Conservation (phyloP, 2,113 vertebrate species). For the Tupaia tana region DNA sequence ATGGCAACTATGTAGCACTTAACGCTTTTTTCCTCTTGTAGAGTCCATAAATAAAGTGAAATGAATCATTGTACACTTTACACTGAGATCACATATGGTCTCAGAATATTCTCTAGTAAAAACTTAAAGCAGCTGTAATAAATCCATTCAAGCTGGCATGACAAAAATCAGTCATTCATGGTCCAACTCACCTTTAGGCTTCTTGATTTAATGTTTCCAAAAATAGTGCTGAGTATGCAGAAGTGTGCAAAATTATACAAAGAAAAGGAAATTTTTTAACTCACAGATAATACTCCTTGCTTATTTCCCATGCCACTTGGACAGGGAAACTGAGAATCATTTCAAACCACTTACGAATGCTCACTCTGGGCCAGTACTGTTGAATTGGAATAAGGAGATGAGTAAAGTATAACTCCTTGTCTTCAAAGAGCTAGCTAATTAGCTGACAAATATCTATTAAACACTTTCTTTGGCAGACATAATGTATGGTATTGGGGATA, state of each 20-base stretch:
- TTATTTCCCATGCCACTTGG: constrained; percentile 7
- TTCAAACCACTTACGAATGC: neutral
- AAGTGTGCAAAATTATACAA: neutral
- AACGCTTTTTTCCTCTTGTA: neutral
- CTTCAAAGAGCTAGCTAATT: neutral
- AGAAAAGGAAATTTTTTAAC: constrained; percentile 10
- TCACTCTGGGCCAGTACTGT: neutral
- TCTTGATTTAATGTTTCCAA: neutral
- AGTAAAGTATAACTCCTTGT: neutral
- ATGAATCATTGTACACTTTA: neutral
- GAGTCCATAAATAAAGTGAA: neutral
- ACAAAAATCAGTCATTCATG: neutral
- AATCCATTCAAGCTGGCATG: neutral
- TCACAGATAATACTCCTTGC: neutral
- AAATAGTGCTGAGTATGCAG: neutral
- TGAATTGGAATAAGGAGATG: neutral
- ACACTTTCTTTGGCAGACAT: neutral
- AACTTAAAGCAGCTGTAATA: neutral
- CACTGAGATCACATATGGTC: neutral
- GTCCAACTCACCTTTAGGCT: neutral
- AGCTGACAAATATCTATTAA: neutral
- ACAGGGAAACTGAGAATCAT: neutral
- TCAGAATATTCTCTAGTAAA: neutral
- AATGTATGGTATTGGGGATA: neutral
- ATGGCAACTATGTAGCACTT: neutral